phyloP scores from a whole-genome alignment of 1,140 invertebrate genomes.

The Centruroides sculpturatus region DNA sequence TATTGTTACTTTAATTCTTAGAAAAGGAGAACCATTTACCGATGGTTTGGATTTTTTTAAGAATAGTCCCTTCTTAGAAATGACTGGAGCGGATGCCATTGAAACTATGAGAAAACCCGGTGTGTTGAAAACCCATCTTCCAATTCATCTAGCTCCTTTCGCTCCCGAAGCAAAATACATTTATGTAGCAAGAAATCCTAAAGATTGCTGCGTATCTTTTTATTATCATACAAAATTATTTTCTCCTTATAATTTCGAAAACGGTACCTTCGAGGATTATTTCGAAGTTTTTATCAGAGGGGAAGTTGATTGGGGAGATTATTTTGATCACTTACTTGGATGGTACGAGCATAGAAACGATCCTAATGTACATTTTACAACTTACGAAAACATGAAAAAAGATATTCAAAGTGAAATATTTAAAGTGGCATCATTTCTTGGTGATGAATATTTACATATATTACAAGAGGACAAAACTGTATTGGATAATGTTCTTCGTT shows the following conservation, averaged over 20 bases:
- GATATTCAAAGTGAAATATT: not conserved
- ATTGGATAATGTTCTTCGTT: slow-evolving; percentile 3
- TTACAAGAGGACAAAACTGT: not conserved
- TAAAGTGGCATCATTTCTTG: slow-evolving; percentile 27
- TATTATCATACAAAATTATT: slow-evolving; percentile 39
- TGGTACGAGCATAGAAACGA: slow-evolving; percentile 17
- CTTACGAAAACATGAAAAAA: slow-evolving; percentile 16
- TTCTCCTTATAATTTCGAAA: not conserved
- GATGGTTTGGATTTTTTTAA: slow-evolving; percentile 6
- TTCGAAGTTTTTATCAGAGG: slow-evolving; percentile 26
- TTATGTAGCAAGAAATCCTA: slow-evolving; percentile 66
- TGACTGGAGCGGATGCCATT: slow-evolving; percentile 10
- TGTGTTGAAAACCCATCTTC: slow-evolving; percentile 17
- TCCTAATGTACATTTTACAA: slow-evolving; percentile 26
- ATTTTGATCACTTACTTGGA: slow-evolving; percentile 26
- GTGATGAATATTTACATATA: slow-evolving; percentile 2
- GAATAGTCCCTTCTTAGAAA: slow-evolving; percentile 9
- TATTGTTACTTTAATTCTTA: slow-evolving; percentile 9
- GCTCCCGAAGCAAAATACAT: slow-evolving; percentile 37
- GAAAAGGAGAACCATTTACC: slow-evolving; percentile 6
- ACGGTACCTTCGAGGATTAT: slow-evolving; percentile 28
- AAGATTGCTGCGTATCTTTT: slow-evolving; percentile 70
- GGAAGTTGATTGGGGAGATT: slow-evolving; percentile 27
- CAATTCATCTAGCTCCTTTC: slow-evolving; percentile 27
- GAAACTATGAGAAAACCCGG: slow-evolving; percentile 4